Evolutionary conservation across 1,140 invertebrate species (phyloP), one percentile per base, ranked within the genome.

Genomic region (Copidosoma floridanum): DNA sequence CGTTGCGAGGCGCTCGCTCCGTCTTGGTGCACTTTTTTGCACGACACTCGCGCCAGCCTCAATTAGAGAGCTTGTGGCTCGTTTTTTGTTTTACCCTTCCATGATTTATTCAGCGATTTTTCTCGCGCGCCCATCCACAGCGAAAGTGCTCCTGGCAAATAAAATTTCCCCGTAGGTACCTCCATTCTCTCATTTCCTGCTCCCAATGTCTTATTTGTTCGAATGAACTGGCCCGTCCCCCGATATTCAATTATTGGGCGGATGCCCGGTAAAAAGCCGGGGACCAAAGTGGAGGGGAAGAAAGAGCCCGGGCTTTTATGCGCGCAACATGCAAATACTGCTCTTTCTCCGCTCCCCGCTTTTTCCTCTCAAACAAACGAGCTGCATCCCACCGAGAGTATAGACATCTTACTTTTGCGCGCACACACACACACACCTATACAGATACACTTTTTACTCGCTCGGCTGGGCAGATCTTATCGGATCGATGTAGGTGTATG

Each of bases 271-370:
- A 56, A 61, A 61, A 61, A 56, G 35, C 46, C 59, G 59, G 52
- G 52, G 53, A 60, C 46, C 48, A 50, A 53, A 60, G 20, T 44
- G 23, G 21, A n/a, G 44, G 48, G 2, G n/a, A 23, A 3, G 29
- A n/a, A n/a, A 4, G 44, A 11, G 41, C 55, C 12, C 20, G 10
- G 18, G 35, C 46, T 64, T 65, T 44, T 38, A 57, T 52, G 58
- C 61, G 64, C 60, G 54, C 64, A 61, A 57, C 63, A 64, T 64
- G 65, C 67, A 68, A 68, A 68, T 68, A 68, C 55, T 53, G n/a
- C n/a, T n/a, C n/a, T n/a, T n/a, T n/a, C 58, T 59, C 37, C 16
- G 24, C 32, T 27, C 40, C 41, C 41, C 20, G 18, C 47, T 43
- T 38, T 26, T 44, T 23, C 18, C 21, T 38, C 53, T 24, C 46